Conservation (phyloP, 2,888 invertebrate genomes). For the Sussaba pulchella region DNA sequence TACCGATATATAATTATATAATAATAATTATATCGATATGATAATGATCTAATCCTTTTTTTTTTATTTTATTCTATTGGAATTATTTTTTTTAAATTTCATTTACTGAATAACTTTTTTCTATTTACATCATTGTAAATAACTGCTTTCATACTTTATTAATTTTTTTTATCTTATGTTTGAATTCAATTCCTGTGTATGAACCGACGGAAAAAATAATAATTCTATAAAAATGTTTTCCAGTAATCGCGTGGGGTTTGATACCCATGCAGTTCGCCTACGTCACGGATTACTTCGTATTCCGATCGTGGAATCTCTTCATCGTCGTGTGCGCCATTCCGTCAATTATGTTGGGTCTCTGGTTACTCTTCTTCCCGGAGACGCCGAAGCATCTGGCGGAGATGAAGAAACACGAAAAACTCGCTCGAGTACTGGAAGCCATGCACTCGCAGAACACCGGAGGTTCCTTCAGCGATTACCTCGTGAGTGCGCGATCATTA, state of each 20-base stretch:
- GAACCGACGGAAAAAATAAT: too few species aligned
- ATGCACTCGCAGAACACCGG: constrained; percentile 91
- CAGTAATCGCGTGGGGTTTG: constrained; percentile 91
- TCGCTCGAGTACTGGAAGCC: constrained; percentile 87
- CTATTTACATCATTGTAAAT: too few species aligned
- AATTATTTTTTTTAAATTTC: too few species aligned
- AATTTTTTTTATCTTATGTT: too few species aligned
- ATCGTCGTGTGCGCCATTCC: constrained; percentile 90
- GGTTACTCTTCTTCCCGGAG: constrained; percentile 91
- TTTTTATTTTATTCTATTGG: too few species aligned
- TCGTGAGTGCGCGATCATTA: constrained; percentile 78
- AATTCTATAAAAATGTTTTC: too few species aligned
- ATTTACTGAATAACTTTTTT: too few species aligned
- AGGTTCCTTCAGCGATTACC: constrained; percentile 76
- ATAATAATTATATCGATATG: too few species aligned
- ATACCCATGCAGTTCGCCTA: constrained; percentile 89
- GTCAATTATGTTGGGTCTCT: constrained; percentile 87
- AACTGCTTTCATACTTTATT: too few species aligned
- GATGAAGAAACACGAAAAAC: constrained; percentile 90
- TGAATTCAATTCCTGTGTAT: too few species aligned
- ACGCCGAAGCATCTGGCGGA: constrained; percentile 93
- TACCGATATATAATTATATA: too few species aligned
- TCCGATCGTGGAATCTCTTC: constrained; percentile 92
- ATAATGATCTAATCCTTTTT: too few species aligned
- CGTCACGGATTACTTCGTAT: constrained; percentile 86